Evolutionary conservation across 2,888 invertebrate species (phyloP).

Genomic region (Amiota communis): DNA sequence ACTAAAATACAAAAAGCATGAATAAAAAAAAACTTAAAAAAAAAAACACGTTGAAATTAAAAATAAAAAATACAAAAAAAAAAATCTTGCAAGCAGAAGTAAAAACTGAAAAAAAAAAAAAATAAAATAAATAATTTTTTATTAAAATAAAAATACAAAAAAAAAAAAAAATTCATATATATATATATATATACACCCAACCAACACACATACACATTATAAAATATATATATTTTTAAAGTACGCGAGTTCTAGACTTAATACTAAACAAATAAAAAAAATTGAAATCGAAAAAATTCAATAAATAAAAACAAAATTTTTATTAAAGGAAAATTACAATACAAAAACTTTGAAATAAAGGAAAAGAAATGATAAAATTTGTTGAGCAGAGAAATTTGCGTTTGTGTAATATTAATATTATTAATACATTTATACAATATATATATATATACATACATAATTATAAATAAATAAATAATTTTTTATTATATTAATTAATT

Average conservation of each 20-base stretch:
- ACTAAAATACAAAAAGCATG: conserved; percentile 43
- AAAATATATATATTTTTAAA: conserved; percentile 33
- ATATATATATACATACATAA: too few relatives aligned
- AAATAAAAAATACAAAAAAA: conserved; percentile 44
- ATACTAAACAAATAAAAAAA: conserved; percentile 36
- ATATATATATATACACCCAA: conserved; percentile 38
- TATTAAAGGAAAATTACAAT: conserved; percentile 30
- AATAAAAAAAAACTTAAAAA: conserved; percentile 39
- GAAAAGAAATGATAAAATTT: conserved; percentile 40
- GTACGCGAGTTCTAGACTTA: conserved; percentile 46
- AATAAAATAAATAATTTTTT: conserved; percentile 45
- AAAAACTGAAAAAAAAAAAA: conserved; percentile 50
- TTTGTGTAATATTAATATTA: conserved; percentile 57
- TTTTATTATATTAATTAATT: neutral
- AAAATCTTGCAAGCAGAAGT: conserved; percentile 44
- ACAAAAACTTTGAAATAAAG: conserved; percentile 34
- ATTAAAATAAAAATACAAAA: conserved; percentile 40
- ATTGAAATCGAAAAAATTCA: conserved; percentile 8
- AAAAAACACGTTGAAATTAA: conserved; percentile 59
- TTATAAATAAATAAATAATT: too few relatives aligned
- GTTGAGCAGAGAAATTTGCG: conserved; percentile 32
- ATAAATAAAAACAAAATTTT: conserved; percentile 21
- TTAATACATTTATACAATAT: conserved; percentile 13
- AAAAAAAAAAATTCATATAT: conserved; percentile 34
- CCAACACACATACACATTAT: conserved; percentile 28